Percentiles rank a stretch among this genome's conserved stretches.
Evolutionary conservation across 2,113 vertebrate genomes (phyloP).

Genomic region (Sinocyclocheilus grahami): DNA sequence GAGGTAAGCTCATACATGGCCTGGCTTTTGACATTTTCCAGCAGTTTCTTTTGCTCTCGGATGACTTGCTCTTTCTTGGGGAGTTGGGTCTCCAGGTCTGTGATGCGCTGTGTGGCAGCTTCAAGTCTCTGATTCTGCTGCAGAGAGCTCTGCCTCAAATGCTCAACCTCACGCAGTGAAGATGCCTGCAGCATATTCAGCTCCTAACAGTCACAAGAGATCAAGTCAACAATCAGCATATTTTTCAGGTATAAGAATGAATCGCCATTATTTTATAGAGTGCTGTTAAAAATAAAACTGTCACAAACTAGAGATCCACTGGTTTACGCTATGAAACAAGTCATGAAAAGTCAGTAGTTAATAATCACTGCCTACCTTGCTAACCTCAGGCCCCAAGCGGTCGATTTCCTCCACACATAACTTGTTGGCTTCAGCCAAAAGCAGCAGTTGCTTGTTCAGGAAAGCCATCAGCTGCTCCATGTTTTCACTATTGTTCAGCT

Average conservation of each 20-base stretch:
- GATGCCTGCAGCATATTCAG: conserved; percentile 82
- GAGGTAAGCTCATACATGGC: conserved; percentile 76
- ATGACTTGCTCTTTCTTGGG: conserved; percentile 89
- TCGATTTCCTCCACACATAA: conserved; percentile 79
- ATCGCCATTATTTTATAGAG: neutral
- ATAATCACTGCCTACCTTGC: conserved; percentile 73
- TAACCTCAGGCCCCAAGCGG: conserved; percentile 79
- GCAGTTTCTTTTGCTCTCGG: conserved; percentile 89
- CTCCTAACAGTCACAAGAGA: conserved; percentile 73
- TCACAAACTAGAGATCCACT: neutral
- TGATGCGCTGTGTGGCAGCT: conserved; percentile 83
- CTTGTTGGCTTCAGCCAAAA: conserved; percentile 90
- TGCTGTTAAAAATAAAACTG: neutral
- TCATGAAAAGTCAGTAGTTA: neutral
- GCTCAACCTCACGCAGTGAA: conserved; percentile 84
- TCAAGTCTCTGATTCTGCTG: conserved; percentile 90
- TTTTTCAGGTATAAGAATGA: neutral
- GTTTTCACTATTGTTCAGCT: conserved; percentile 90
- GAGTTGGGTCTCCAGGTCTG: conserved; percentile 89
- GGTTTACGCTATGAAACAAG: neutral
- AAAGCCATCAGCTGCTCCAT: conserved; percentile 92
- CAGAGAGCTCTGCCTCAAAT: conserved; percentile 76
- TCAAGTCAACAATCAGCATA: neutral
- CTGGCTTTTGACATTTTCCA: conserved; percentile 90
- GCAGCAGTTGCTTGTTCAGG: conserved; percentile 89